A percentile compares a stretch with the other conserved stretches of the same genome.
phyloP scores from a whole-genome alignment of 2,113 vertebrate species.

The Erpornis zantholeuca region DNA sequence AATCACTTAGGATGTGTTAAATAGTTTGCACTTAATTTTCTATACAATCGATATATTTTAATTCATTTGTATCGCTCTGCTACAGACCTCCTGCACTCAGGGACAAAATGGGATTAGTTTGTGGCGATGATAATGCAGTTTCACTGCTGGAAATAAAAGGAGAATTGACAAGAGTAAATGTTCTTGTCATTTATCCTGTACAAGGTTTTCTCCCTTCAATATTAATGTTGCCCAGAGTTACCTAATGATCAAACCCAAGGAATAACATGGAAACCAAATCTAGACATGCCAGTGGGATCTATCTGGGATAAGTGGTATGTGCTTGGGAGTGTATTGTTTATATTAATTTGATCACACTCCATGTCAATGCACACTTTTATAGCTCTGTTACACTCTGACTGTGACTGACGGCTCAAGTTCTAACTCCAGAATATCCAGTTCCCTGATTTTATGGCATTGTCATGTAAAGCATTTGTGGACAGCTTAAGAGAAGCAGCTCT shows the following conservation, averaged over 20 bases:
- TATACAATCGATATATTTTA: not conserved
- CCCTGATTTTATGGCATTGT: slow-evolving; percentile 1
- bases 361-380: not conserved
- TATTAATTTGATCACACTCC: not conserved
- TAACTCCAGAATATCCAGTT: not conserved
- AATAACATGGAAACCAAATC: not conserved
- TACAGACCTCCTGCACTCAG: not conserved
- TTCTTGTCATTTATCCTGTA: not conserved
- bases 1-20: slow-evolving; percentile 28
- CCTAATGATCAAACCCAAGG: not conserved
- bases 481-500: not conserved
- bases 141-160: not conserved
- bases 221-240: not conserved
- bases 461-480: not conserved
- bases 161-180: not conserved
- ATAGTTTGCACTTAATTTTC: slow-evolving; percentile 41
- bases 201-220: not conserved
- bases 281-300: not conserved
- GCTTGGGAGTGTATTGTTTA: not conserved
- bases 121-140: not conserved
- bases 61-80: not conserved
- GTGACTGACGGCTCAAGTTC: not conserved
- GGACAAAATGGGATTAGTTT: slow-evolving; percentile 3
- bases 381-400: not conserved
- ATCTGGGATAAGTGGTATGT: not conserved